Conservation (phyloP, 2,797 vertebrate species). For the Scolopax rusticola region DNA sequence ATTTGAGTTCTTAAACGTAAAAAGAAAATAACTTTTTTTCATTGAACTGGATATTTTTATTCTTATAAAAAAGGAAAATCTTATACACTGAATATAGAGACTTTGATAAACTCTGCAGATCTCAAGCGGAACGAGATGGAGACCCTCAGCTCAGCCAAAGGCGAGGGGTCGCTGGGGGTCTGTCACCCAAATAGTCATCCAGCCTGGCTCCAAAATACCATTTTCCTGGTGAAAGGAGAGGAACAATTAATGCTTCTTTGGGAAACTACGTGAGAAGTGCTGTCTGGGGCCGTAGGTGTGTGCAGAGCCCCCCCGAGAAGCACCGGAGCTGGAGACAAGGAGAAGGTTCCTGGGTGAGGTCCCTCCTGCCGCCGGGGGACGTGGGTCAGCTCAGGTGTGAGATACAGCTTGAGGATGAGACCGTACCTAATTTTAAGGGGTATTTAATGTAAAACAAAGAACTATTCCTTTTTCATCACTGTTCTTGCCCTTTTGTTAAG, state of each 20-base stretch:
- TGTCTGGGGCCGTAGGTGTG: accelerated
- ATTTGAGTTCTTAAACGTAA: not conserved
- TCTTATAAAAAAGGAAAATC: not conserved
- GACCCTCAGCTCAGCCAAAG: not conserved
- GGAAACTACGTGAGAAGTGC: accelerated
- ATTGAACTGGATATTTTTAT: not conserved
- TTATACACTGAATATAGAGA: not conserved
- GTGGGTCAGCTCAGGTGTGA: accelerated
- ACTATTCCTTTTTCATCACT: not conserved
- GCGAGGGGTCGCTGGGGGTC: accelerated
- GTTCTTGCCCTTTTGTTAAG: not conserved
- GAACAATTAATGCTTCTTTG: not conserved
- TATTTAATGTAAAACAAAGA: not conserved
- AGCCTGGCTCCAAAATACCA: accelerated
- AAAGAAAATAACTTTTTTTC: not conserved
- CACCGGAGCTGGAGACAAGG: not conserved
- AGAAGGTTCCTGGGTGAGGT: not conserved
- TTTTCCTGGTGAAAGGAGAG: not conserved
- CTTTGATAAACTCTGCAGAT: not conserved
- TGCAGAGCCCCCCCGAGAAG: not conserved
- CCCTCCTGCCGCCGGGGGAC: accelerated
- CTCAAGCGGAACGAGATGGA: not conserved
- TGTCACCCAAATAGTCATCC: not conserved
- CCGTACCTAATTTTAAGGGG: not conserved
- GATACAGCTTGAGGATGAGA: not conserved